phyloP scores from a whole-genome alignment of 2,888 invertebrate genomes.

The Epinotia brunnichana region DNA sequence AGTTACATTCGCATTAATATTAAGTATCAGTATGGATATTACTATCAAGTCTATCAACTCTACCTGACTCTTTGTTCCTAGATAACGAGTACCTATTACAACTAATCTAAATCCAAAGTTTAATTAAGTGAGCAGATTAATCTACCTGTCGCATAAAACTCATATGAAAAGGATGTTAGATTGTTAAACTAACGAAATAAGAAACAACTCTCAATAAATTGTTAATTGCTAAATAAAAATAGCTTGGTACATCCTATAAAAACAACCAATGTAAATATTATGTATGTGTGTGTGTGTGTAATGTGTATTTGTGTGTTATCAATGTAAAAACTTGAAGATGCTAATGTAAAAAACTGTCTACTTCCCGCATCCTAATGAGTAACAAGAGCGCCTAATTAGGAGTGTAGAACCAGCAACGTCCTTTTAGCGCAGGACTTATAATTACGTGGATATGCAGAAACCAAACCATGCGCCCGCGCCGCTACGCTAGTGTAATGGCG shows the following conservation, averaged over 20 bases:
- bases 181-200: neutral
- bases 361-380: slow-evolving; percentile 23
- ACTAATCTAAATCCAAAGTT: too few relatives aligned
- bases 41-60: too few relatives aligned
- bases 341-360: neutral
- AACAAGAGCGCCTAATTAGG: slow-evolving; percentile 24
- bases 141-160: neutral
- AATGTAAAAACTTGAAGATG: neutral
- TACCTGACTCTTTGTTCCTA: too few relatives aligned
- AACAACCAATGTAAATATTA: too few relatives aligned
- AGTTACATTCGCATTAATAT: too few relatives aligned
- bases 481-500: slow-evolving; percentile 78
- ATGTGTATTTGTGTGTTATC: too few relatives aligned
- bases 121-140: too few relatives aligned
- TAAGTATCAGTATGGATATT: too few relatives aligned
- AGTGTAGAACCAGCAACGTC: slow-evolving; percentile 15
- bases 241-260: neutral
- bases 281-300: too few relatives aligned
- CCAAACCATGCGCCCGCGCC: slow-evolving; percentile 64
- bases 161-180: neutral
- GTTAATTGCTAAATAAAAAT: neutral
- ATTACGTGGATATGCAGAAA: slow-evolving; percentile 71
- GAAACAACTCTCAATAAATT: neutral
- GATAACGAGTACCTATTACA: too few relatives aligned
- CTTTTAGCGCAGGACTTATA: slow-evolving; percentile 63